These are phyloP conservation scores for Empidonax alnorum DNA, from an alignment of 2,113 vertebrate genomes.

Conservation along the genomic window DNA sequence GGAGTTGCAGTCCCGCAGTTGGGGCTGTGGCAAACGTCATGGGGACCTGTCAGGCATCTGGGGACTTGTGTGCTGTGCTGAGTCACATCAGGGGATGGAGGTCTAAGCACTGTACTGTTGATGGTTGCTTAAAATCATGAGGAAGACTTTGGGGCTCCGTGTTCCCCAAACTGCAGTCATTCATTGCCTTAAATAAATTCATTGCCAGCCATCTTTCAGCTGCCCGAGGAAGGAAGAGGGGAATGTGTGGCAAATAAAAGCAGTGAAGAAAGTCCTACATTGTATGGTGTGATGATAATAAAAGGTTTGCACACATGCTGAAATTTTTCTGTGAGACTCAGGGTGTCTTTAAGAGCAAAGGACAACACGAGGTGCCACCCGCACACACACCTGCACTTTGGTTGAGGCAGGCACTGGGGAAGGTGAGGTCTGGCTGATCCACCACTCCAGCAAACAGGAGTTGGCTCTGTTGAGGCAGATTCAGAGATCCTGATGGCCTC, in stretches of 20 bases:
- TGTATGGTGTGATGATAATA: neutral
- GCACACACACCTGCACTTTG: accelerated
- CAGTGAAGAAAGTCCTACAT: neutral
- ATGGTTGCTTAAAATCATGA: neutral
- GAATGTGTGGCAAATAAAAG: neutral
- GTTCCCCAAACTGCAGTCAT: neutral
- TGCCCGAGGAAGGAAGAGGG: neutral
- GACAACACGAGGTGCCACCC: neutral
- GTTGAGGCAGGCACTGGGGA: neutral
- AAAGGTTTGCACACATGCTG: neutral
- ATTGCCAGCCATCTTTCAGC: neutral
- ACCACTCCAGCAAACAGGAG: neutral
- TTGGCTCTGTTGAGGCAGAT: neutral
- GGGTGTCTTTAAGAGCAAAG: neutral
- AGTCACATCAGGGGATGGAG: neutral
- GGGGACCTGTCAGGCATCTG: neutral
- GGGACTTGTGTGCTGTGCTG: neutral
- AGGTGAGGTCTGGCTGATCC: neutral
- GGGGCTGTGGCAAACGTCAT: accelerated
- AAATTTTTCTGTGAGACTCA: neutral
- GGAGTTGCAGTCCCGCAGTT: neutral
- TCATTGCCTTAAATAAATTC: neutral
- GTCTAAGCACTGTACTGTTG: neutral
- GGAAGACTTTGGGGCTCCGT: accelerated
- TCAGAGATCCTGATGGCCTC: neutral